Conservation (phyloP, 2,888 invertebrate species). For the Aricia artaxerxes region DNA sequence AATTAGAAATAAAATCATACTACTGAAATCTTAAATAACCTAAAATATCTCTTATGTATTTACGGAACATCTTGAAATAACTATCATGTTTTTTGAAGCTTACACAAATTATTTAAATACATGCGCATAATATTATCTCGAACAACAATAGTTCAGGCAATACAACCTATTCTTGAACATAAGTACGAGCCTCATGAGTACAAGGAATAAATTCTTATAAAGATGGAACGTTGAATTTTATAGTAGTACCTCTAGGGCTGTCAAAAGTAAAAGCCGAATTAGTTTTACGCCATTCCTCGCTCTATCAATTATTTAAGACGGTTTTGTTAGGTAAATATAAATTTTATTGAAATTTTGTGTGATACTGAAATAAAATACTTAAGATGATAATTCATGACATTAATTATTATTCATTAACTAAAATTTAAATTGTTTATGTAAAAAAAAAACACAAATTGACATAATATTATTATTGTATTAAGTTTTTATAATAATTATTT, state of each 20-base stretch:
- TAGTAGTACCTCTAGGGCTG: constrained; percentile 34
- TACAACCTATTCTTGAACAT: constrained; percentile 1
- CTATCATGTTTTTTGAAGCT: background rate
- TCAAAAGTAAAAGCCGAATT: background rate
- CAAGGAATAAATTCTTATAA: constrained; percentile 43
- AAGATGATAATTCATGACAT: too few relatives aligned
- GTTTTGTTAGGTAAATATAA: background rate
- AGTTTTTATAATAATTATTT: too few relatives aligned
- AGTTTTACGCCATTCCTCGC: too few relatives aligned
- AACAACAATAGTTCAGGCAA: constrained; percentile 11
- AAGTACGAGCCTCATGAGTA: constrained; percentile 41
- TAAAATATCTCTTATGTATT: background rate
- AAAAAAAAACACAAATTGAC: too few relatives aligned
- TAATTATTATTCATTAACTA: too few relatives aligned
- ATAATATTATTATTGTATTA: too few relatives aligned
- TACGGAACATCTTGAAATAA: constrained; percentile 3
- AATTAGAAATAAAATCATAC: background rate
- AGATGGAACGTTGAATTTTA: constrained; percentile 41
- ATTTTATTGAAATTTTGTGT: too few relatives aligned
- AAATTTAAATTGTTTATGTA: too few relatives aligned
- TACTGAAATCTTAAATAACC: background rate
- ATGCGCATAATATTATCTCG: constrained; percentile 25
- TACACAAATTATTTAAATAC: constrained; percentile 20
- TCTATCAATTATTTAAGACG: too few relatives aligned
- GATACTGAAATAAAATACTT: too few relatives aligned